A percentile compares a stretch with the other conserved stretches of the same genome.
These are phyloP conservation scores for Barbus barbus DNA, from an alignment of 2,113 vertebrate species.

Conservation along the genomic window DNA sequence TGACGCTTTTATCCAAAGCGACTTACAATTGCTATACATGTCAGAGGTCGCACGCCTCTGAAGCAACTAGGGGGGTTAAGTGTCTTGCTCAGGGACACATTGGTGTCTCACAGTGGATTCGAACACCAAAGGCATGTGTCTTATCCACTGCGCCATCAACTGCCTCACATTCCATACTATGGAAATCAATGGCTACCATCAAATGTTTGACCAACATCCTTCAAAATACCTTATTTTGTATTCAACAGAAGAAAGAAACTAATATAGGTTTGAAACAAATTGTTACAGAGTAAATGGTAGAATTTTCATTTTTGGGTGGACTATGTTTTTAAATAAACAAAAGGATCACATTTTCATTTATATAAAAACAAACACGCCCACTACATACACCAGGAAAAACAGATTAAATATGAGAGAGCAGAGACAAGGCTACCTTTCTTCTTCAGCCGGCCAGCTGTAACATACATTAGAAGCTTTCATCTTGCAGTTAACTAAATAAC, in stretches of 20 bases:
- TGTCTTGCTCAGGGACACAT: too few species aligned
- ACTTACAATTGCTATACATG: too few species aligned
- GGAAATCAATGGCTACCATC: too few species aligned
- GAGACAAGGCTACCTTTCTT: slow-evolving; percentile 75
- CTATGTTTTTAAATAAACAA: neutral
- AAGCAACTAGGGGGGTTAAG: too few species aligned
- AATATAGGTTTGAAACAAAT: neutral
- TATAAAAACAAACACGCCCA: slow-evolving; percentile 38
- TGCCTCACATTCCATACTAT: too few species aligned
- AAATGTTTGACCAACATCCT: too few species aligned
- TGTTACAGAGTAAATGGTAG: neutral
- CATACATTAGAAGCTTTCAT: slow-evolving; percentile 74
- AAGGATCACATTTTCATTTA: neutral
- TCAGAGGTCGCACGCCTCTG: too few species aligned
- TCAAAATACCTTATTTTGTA: neutral
- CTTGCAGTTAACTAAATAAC: slow-evolving; percentile 61
- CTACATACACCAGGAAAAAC: slow-evolving; percentile 49
- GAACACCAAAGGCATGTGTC: too few species aligned
- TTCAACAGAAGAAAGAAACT: neutral
- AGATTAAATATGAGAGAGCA: slow-evolving; percentile 51
- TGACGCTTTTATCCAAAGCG: too few species aligned
- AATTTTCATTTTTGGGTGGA: neutral
- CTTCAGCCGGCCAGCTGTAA: slow-evolving; percentile 81
- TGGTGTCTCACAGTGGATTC: too few species aligned
- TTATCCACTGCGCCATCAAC: too few species aligned